phyloP scores from a whole-genome alignment of 2,797 vertebrate genomes.

The Ctenochaetus hawaiiensis region DNA sequence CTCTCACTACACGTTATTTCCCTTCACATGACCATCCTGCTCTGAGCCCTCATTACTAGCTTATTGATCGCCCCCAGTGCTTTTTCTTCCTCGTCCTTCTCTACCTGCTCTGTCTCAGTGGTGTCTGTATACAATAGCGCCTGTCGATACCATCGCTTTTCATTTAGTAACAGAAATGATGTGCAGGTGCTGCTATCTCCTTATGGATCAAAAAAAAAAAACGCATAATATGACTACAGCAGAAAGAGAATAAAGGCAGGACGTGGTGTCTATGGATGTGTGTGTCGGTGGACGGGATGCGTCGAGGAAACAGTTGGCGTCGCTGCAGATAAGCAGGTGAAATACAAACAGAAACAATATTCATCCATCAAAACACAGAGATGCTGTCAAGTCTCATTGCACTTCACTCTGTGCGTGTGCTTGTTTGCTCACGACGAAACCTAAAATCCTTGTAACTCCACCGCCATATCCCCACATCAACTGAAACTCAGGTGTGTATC shows the following conservation, averaged over 20 bases:
- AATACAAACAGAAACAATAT: constrained; percentile 61
- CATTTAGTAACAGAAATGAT: constrained; percentile 56
- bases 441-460: constrained; percentile 48
- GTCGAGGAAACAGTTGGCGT: constrained; percentile 46
- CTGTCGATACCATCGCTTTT: constrained; percentile 60
- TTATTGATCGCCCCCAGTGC: constrained; percentile 64
- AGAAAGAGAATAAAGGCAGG: constrained; percentile 17
- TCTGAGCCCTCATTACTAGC: constrained; percentile 59
- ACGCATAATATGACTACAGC: constrained; percentile 31
- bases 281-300: neutral
- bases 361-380: constrained; percentile 52
- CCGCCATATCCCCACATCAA: constrained; percentile 44
- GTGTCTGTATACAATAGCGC: constrained; percentile 31
- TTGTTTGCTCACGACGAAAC: constrained; percentile 62
- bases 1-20: constrained; percentile 35
- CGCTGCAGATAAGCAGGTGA: constrained; percentile 53
- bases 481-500: constrained; percentile 50
- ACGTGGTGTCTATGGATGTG: neutral
- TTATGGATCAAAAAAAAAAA: constrained; percentile 48
- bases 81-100: constrained; percentile 22
- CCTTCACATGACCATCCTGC: constrained; percentile 43
- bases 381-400: constrained; percentile 47
- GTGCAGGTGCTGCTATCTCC: constrained; percentile 51
- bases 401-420: constrained; percentile 30
- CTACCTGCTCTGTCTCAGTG: constrained; percentile 19